Conservation (phyloP, 2,888 invertebrate species). For the Andricus curvator region DNA sequence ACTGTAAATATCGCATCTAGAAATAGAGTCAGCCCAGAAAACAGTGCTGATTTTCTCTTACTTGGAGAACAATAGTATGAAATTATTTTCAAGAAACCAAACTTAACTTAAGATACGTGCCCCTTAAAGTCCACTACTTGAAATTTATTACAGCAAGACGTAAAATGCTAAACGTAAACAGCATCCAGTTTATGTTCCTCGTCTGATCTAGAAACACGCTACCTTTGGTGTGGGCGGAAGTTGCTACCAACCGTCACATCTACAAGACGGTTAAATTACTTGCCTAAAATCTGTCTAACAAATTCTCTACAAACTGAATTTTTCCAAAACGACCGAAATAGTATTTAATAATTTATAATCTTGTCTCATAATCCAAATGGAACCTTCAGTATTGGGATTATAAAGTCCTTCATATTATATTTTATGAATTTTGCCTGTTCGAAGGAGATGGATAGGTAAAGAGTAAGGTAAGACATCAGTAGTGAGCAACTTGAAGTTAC, state of each 20-base stretch:
- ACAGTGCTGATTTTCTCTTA: not conserved
- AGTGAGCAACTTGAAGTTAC: too few species aligned
- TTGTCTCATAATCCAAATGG: too few species aligned
- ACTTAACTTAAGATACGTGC: not conserved
- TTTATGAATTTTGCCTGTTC: too few species aligned
- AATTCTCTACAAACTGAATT: not conserved
- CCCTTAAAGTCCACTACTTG: constrained; percentile 14
- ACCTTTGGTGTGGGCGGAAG: constrained; percentile 19
- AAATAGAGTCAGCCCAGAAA: not conserved
- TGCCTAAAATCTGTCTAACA: not conserved
- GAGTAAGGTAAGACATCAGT: too few species aligned
- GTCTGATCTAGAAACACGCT: constrained; percentile 16
- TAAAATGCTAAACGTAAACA: constrained; percentile 35
- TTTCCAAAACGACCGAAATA: not conserved
- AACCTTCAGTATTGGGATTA: too few species aligned
- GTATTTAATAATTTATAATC: too few species aligned
- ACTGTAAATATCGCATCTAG: too few species aligned
- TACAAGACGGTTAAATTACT: constrained; percentile 1
- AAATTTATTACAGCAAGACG: constrained; percentile 32
- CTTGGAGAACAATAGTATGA: not conserved
- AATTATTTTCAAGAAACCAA: not conserved
- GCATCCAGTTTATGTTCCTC: constrained; percentile 35
- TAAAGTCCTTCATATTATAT: too few species aligned
- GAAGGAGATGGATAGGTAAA: too few species aligned
- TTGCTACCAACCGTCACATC: not conserved